phyloP scores from a whole-genome alignment of 2,888 invertebrate genomes.

The Pheosia gnoma region DNA sequence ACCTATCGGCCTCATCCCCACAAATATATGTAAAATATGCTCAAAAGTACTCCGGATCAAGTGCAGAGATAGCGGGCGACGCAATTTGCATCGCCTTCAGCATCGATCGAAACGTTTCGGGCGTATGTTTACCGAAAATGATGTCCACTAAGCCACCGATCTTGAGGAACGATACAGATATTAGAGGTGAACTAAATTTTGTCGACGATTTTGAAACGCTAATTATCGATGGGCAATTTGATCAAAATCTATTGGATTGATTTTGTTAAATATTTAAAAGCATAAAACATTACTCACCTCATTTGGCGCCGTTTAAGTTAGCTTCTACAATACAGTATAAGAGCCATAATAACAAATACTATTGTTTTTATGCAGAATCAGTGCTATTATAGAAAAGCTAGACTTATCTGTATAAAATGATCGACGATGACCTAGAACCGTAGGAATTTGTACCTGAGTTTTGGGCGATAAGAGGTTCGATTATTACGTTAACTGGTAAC shows the following conservation, averaged over 20 bases:
- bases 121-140: constrained; percentile 73
- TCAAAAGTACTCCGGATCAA: constrained; percentile 79
- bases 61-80: constrained; percentile 77
- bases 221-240: not conserved
- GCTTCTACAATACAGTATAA: too few species aligned
- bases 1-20: constrained; percentile 69
- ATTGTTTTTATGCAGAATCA: too few species aligned
- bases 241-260: too few species aligned
- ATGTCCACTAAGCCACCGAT: constrained; percentile 35
- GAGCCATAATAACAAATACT: too few species aligned
- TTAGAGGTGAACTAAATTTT: not conserved
- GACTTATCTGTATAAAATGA: not conserved
- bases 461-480: not conserved
- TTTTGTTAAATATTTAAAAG: too few species aligned
- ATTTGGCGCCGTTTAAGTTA: too few species aligned
- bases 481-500: constrained; percentile 2
- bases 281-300: too few species aligned
- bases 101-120: constrained; percentile 61
- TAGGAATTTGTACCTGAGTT: not conserved
- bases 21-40: constrained; percentile 81
- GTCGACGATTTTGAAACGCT: not conserved
- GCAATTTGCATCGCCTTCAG: constrained; percentile 79
- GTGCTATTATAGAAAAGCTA: too few species aligned
- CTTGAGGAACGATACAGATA: constrained; percentile 10
- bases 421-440: not conserved